Evolutionary conservation across 2,113 vertebrate genomes (phyloP).

Genomic region (Hystrix brachyura): DNA sequence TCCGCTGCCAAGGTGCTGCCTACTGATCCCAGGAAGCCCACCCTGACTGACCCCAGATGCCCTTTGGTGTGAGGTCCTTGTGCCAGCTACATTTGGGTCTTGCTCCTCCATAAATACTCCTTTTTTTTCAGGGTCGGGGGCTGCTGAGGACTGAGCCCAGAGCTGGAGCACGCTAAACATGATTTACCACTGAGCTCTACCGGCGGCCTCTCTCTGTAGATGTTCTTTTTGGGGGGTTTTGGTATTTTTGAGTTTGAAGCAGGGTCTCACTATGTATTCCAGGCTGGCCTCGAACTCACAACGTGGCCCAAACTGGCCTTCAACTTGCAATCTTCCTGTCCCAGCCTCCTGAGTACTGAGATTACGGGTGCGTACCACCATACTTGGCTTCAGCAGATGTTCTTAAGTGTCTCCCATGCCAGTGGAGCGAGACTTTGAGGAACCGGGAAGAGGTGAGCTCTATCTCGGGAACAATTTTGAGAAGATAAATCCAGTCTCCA

Average conservation of each 20-base stretch:
- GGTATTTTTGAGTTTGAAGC: not conserved
- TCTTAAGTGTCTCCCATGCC: not conserved
- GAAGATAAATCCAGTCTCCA: not conserved
- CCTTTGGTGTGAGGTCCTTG: not conserved
- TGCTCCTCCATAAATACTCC: not conserved
- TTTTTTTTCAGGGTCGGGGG: rapidly evolving
- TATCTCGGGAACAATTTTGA: not conserved
- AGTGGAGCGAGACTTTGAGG: not conserved
- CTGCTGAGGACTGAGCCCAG: not conserved
- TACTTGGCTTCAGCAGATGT: not conserved
- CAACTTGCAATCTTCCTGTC: not conserved
- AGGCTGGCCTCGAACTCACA: not conserved
- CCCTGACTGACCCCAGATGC: not conserved
- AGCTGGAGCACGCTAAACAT: not conserved
- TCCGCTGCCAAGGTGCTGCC: not conserved
- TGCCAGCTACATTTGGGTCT: not conserved
- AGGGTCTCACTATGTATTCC: not conserved
- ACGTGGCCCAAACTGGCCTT: not conserved
- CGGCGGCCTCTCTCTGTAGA: not conserved
- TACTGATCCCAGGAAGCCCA: not conserved
- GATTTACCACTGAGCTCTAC: not conserved
- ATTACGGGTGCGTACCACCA: not conserved
- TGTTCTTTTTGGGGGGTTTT: not conserved
- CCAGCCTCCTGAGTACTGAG: not conserved
- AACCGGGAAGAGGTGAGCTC: not conserved